These are phyloP conservation scores for Gymnobelideus leadbeateri DNA, from an alignment of 2,113 vertebrate species.

Conservation along the genomic window DNA sequence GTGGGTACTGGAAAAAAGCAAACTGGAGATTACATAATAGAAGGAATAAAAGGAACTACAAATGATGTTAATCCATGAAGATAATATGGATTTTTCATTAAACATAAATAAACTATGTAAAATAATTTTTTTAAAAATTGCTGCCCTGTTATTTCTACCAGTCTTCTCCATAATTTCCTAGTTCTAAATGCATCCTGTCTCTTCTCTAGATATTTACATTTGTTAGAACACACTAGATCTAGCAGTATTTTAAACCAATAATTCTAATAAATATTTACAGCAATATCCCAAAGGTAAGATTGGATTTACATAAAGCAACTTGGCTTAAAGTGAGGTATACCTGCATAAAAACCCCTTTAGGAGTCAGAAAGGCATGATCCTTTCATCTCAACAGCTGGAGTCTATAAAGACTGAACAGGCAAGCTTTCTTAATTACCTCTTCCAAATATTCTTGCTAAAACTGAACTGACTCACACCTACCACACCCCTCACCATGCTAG, in stretches of 20 bases:
- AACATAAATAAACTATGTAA: not conserved
- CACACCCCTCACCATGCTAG: not conserved
- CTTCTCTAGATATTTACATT: not conserved
- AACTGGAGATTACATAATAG: not conserved
- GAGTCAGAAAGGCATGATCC: not conserved
- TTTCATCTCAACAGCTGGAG: not conserved
- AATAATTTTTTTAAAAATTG: not conserved
- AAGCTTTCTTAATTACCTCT: slow-evolving; percentile 7
- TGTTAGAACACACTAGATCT: not conserved
- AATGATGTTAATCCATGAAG: not conserved
- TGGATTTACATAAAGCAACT: not conserved
- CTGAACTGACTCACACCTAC: slow-evolving; percentile 8
- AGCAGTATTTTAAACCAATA: not conserved
- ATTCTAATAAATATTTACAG: not conserved
- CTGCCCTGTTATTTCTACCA: not conserved
- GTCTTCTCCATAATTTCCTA: not conserved
- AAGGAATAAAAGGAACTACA: too few species aligned
- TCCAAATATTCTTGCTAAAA: slow-evolving; percentile 4
- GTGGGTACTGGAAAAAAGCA: not conserved
- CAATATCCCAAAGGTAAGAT: not conserved
- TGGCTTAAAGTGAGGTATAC: not conserved
- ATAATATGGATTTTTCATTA: not conserved
- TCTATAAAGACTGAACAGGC: not conserved
- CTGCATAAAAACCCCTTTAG: not conserved
- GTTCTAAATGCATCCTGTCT: not conserved